Percentiles rank a stretch among this genome's conserved stretches.
Evolutionary conservation across 2,113 vertebrate genomes (phyloP).

Genomic region (Triplophysa siluroides): DNA sequence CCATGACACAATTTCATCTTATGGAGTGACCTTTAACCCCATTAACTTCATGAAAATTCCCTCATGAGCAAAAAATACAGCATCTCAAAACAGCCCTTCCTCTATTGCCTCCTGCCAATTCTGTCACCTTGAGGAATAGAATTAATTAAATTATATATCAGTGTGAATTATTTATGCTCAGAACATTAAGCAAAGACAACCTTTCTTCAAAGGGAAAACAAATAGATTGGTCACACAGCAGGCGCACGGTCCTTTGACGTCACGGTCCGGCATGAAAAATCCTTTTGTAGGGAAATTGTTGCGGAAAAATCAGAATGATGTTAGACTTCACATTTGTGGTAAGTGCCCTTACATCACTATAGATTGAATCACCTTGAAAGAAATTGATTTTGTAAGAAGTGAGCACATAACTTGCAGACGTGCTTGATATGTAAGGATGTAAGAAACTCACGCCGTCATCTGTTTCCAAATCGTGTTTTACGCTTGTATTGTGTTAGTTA

Average conservation of each 20-base stretch:
- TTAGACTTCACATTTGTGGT: neutral
- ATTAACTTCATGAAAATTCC: conserved; percentile 35
- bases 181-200: conserved; percentile 8
- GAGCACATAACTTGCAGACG: neutral
- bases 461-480: neutral
- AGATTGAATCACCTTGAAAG: neutral
- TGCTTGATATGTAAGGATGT: neutral
- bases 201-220: neutral
- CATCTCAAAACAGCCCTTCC: neutral
- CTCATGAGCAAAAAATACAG: neutral
- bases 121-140: conserved; percentile 35
- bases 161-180: conserved; percentile 60
- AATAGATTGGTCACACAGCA: conserved; percentile 3
- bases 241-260: neutral
- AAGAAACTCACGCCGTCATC: neutral
- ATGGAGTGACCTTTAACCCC: conserved; percentile 59
- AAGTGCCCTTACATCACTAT: neutral
- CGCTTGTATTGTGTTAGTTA: neutral
- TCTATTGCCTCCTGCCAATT: conserved; percentile 33
- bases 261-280: neutral
- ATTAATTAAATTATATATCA: conserved; percentile 45
- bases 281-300: neutral
- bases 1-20: conserved; percentile 32
- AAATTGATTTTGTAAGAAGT: neutral
- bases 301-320: neutral